Percentiles rank a stretch among this genome's conserved stretches.
These are phyloP conservation scores for Morelia viridis DNA, from an alignment of 2,797 vertebrate genomes.

Conservation along the genomic window DNA sequence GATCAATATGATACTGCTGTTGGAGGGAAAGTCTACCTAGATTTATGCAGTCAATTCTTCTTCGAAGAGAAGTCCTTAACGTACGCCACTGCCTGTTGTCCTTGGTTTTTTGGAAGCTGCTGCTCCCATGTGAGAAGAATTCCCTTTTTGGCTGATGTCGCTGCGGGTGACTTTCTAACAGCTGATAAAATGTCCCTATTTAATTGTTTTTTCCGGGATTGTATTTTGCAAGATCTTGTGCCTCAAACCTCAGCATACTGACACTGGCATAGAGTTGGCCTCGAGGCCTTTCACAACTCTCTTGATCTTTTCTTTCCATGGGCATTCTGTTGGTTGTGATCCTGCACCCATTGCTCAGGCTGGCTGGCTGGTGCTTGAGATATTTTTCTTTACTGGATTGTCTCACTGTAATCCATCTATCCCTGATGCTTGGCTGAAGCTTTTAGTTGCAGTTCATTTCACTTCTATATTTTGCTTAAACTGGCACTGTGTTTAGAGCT, in stretches of 20 bases:
- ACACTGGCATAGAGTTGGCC: conserved; percentile 22
- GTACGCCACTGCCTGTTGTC: conserved; percentile 38
- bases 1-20: neutral
- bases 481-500: neutral
- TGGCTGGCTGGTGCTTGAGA: conserved; percentile 6
- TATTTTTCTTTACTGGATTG: neutral
- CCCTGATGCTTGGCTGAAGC: conserved; percentile 1
- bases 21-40: neutral
- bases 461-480: conserved; percentile 11
- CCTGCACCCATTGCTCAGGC: neutral
- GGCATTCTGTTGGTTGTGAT: conserved; percentile 6
- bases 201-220: conserved; percentile 62
- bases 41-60: neutral
- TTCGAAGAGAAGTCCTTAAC: conserved; percentile 18
- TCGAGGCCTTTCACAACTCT: conserved; percentile 24
- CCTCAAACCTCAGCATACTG: conserved; percentile 55
- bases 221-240: conserved; percentile 64
- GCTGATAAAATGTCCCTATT: conserved; percentile 56
- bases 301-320: conserved; percentile 19
- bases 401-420: conserved; percentile 1
- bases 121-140: conserved; percentile 44
- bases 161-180: conserved; percentile 46
- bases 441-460: conserved; percentile 18
- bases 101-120: neutral
- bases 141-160: conserved; percentile 45